Base-by-base conservation (phyloP, 2,113 vertebrate species). In the Datnioides undecimradiatus region DNA sequence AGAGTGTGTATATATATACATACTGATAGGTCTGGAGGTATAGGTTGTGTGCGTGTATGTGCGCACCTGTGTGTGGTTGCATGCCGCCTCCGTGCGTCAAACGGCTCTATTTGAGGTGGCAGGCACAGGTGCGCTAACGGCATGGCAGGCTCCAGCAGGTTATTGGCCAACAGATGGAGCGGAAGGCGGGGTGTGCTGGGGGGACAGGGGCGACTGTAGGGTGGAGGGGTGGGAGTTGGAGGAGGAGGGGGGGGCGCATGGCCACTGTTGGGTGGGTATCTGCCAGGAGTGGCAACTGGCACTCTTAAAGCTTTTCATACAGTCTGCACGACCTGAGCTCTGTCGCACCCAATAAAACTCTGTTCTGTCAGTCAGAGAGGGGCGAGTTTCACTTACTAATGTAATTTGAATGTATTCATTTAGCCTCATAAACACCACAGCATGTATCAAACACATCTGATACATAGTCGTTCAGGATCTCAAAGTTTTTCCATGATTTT, bases 161-260 rank as follows among this genome's bases (percentile, higher is more conserved):
- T 94, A 93, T 92, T 90, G 90, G 90, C 89, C 86, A 75, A 92
- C 94, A 95, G 94, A 95, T 95, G 94, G 94, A 91, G 80, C 69
- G 71, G 90, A 90, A 91, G 91, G 89, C 65, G 77, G 87, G 72
- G 84, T 64, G 89, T 76, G 65, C 79, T 73, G 60, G 33, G 43
- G 83, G 83, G 55, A 79, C 77, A 60, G 80, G 87, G 71, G 78
- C 43, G 52, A 80, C 71, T 73, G 78, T 55, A 46, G 69, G 76
- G 49, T 82, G 69, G 78, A 69, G 34, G 72, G 72, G 25, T 54
- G 62, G 63, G 68, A 59, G 85, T 41, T 83, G 73, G 59, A 76
- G 70, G 64, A 74, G 34, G 2, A 0, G 43, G 43, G n/a, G 27
- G 27, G 46, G 31, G 41, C 40, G 63, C 46, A 63, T 36, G 74